Evolutionary conservation across 2,797 vertebrate species (phyloP), one percentile per base, ranked within the genome.

Genomic region (Picus viridis): DNA sequence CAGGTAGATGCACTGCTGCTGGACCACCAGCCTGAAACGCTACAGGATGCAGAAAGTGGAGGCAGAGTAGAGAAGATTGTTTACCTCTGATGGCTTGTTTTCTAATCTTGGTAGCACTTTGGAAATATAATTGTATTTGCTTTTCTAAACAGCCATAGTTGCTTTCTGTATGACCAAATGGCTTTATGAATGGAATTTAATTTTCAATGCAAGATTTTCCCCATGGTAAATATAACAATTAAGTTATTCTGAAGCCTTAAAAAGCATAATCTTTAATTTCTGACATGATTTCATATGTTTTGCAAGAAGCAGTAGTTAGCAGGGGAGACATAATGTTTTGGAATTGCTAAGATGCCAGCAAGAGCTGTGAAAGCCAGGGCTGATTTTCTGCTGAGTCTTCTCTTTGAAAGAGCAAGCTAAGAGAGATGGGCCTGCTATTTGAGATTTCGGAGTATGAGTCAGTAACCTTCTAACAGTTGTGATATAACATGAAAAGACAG

Each of bases 61-160:
- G 97, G 97, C 10, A 97, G 94, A 75, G 96, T 90, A 11, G 99
- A 98, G 89, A 97, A 97, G 45, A 97, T 98, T 92, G 97, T 98
- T 97, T 98, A 98, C 97, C 97, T 98, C 83, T 98, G 95, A 97
- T 74, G 23, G 63, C 29, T 92, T 22, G 2, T 67, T 90, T 93
- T 94, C 70, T 80, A 63, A 83, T 95, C 47, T 76, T 70, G 76
- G 64, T 94, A 95, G 93, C 95, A 97, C 96, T 97, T 97, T 61
- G 20, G 62, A 90, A 84, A 90, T 72, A 64, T 20, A 73, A n/a
- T 47, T 64, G 29, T 87, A 20, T 86, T 75, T 76, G 86, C 36
- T 95, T 94, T 96, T 93, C 77, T 93, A 49, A 73, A 69, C 89
- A 20, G 94, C 57, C 24, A 7, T 96, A 93, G 83, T 92, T 71